Evolutionary conservation across 2,797 vertebrate species (phyloP).

Genomic region (Anableps anableps): DNA sequence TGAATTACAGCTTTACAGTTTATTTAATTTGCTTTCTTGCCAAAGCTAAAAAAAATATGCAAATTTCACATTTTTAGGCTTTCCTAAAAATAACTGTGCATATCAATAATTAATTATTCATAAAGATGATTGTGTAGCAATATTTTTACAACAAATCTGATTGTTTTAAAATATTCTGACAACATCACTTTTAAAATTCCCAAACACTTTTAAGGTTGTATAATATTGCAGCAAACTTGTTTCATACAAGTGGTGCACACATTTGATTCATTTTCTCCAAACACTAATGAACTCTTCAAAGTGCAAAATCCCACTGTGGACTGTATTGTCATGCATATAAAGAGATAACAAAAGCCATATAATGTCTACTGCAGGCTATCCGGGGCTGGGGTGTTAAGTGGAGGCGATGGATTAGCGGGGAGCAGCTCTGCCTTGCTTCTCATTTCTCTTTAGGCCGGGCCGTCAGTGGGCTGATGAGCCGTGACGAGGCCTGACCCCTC

Average conservation of each 20-base stretch:
- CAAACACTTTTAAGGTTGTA: neutral
- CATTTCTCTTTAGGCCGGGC: conserved; percentile 80
- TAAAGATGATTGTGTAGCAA: neutral
- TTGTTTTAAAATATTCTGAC: neutral
- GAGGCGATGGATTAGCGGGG: conserved; percentile 84
- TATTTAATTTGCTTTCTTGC: neutral
- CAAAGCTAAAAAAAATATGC: neutral
- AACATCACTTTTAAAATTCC: neutral
- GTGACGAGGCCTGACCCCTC: conserved; percentile 84
- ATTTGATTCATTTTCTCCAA: neutral
- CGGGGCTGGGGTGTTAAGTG: conserved; percentile 76
- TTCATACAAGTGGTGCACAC: neutral
- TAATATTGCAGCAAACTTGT: neutral
- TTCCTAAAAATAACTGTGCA: neutral
- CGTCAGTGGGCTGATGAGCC: conserved; percentile 86
- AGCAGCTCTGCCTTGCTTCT: conserved; percentile 73
- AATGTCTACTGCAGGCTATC: conserved; percentile 60
- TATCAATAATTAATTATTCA: neutral
- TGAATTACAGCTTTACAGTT: neutral
- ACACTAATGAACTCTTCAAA: conserved; percentile 30
- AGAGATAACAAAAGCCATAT: conserved; percentile 59
- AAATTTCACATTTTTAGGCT: neutral
- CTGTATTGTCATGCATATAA: conserved; percentile 42
- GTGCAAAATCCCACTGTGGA: conserved; percentile 16
- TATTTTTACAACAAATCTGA: neutral